Conservation (phyloP, 2,888 invertebrate species). For the Caenorhabditis virilis region DNA sequence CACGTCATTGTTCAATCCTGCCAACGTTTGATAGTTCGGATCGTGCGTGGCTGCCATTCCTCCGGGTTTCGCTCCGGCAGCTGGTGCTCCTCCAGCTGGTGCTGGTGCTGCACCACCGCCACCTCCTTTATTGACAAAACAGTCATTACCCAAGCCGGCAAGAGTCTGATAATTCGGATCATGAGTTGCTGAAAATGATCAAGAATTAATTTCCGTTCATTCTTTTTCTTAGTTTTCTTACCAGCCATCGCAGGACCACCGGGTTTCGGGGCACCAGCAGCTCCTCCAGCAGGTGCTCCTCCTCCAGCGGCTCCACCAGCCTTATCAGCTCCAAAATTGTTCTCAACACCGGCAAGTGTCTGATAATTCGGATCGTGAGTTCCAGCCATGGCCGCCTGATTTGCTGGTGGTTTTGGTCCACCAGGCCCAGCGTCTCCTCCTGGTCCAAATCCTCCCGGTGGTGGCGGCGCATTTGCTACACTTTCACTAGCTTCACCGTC, state of each 20-base stretch:
- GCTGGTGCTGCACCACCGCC: slow-evolving; percentile 6
- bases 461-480: too few relatives aligned
- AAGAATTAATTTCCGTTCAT: too few relatives aligned
- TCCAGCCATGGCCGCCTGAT: not conserved
- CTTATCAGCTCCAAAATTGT: slow-evolving; percentile 23
- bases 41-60: slow-evolving; percentile 17
- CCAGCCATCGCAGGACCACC: slow-evolving; percentile 20
- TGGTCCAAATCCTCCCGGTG: too few relatives aligned
- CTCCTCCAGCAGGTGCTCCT: slow-evolving; percentile 3
- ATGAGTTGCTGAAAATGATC: slow-evolving; percentile 13
- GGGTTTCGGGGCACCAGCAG: slow-evolving; percentile 24
- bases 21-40: slow-evolving; percentile 33
- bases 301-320: slow-evolving; percentile 11
- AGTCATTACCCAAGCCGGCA: slow-evolving; percentile 20
- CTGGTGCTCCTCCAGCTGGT: slow-evolving; percentile 4
- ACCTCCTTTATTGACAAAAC: slow-evolving; percentile 5
- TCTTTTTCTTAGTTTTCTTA: too few relatives aligned
- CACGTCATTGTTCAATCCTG: slow-evolving; percentile 27
- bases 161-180: slow-evolving; percentile 38
- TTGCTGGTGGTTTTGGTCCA: slow-evolving; percentile 2
- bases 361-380: slow-evolving; percentile 36
- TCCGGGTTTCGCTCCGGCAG: slow-evolving; percentile 7
- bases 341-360: slow-evolving; percentile 26
- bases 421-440: not conserved
- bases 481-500: not conserved